These are phyloP conservation scores for Boloria selene DNA, from an alignment of 2,888 invertebrate species.

Conservation along the genomic window DNA sequence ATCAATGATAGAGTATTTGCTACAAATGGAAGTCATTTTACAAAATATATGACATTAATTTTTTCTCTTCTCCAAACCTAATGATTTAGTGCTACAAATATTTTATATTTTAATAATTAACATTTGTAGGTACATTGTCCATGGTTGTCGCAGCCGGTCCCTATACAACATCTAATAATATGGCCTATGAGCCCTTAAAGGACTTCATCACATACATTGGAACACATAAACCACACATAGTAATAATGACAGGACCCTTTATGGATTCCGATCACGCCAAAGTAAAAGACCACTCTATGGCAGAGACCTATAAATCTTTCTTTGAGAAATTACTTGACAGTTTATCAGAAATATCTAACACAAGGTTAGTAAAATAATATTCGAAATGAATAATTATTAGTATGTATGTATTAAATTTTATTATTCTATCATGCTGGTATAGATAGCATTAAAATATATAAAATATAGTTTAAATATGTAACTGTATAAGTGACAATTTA, in stretches of 20 bases:
- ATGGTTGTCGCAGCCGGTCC: conserved; percentile 92
- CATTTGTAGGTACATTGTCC: conserved; percentile 78
- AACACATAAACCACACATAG: conserved; percentile 88
- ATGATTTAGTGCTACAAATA: too few species aligned
- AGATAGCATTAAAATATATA: too few species aligned
- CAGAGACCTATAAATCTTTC: conserved; percentile 87
- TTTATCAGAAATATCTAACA: conserved; percentile 81
- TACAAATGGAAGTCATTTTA: too few species aligned
- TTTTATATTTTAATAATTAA: too few species aligned
- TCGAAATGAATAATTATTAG: too few species aligned
- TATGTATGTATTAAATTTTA: too few species aligned
- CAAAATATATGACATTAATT: too few species aligned
- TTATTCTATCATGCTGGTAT: too few species aligned
- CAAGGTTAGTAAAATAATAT: conserved; percentile 69
- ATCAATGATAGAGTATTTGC: too few species aligned
- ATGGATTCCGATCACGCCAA: conserved; percentile 86
- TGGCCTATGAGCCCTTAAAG: conserved; percentile 90
- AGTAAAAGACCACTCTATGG: conserved; percentile 83
- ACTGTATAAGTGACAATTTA: too few species aligned
- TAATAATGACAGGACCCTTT: conserved; percentile 93
- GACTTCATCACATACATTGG: conserved; percentile 87
- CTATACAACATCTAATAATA: conserved; percentile 89
- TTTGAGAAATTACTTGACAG: conserved; percentile 88
- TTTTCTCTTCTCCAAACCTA: too few species aligned
- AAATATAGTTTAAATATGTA: too few species aligned